These are phyloP conservation scores for Alviniconcha strummeri DNA, from an alignment of 2,888 invertebrate species.

Conservation along the genomic window DNA sequence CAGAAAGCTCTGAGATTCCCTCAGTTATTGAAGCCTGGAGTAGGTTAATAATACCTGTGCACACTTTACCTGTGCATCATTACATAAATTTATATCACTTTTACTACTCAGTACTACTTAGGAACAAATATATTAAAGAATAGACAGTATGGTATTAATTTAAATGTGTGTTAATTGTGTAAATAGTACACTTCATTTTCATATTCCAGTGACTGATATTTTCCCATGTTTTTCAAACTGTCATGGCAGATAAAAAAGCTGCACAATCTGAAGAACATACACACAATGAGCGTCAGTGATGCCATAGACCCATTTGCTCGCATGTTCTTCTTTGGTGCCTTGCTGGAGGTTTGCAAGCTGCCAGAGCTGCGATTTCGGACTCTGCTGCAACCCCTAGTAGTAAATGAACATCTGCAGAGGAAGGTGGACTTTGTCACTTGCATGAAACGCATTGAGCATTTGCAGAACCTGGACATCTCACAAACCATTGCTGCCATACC, in stretches of 20 bases:
- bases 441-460: constrained; percentile 48
- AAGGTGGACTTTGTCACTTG: constrained; percentile 55
- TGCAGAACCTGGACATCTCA: constrained; percentile 55
- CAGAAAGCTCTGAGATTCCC: too few species aligned
- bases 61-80: too few species aligned
- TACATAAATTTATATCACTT: too few species aligned
- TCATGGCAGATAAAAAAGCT: constrained; percentile 55
- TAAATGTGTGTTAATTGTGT: too few species aligned
- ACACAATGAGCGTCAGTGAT: constrained; percentile 63
- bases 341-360: constrained; percentile 62
- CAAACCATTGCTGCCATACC: constrained; percentile 54
- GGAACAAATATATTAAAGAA: too few species aligned
- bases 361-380: constrained; percentile 52
- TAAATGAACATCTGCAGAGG: constrained; percentile 54
- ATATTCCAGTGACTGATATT: too few species aligned
- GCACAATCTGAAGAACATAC: constrained; percentile 59
- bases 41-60: too few species aligned
- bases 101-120: too few species aligned
- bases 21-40: too few species aligned
- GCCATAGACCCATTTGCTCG: constrained; percentile 69
- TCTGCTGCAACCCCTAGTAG: constrained; percentile 62
- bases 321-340: constrained; percentile 69
- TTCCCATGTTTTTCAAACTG: too few species aligned
- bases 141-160: too few species aligned
- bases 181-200: too few species aligned